Conservation (phyloP, 1,140 invertebrate species). For the Drosophila lacertosa region DNA sequence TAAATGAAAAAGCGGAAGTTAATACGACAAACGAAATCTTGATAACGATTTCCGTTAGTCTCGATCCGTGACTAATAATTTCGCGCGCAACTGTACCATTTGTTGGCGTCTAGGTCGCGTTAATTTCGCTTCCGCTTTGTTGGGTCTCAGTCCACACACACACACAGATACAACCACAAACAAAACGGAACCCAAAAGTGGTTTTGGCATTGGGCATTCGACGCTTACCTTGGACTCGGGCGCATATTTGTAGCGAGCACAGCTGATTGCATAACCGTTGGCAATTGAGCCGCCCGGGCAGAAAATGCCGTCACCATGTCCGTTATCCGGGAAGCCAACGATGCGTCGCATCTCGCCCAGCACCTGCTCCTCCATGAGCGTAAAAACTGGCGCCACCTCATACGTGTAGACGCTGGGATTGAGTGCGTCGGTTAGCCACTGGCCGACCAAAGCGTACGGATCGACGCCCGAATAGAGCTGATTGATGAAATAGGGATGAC, state of each 20-base stretch:
- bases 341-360: constrained; percentile 92
- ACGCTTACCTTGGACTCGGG: constrained; percentile 91
- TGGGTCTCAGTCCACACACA: constrained; percentile 29
- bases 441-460: constrained; percentile 92
- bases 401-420: constrained; percentile 96
- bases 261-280: constrained; percentile 97
- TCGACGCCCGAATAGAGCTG: constrained; percentile 94
- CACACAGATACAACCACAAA: not conserved
- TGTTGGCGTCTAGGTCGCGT: constrained; percentile 28
- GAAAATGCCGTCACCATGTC: constrained; percentile 93
- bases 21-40: no score
- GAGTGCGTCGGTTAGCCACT: constrained; percentile 93
- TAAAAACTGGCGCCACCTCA: constrained; percentile 95
- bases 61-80: not conserved
- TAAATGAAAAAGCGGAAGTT: no score
- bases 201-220: constrained; percentile 40
- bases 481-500: constrained; percentile 94
- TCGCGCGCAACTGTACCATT: not conserved
- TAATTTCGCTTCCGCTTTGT: constrained; percentile 29
- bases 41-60: no score
- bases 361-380: constrained; percentile 93
- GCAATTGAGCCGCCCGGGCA: constrained; percentile 97
- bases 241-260: constrained; percentile 91
- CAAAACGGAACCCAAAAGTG: constrained; percentile 5
- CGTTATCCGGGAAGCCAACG: constrained; percentile 91